phyloP scores from a whole-genome alignment of 2,797 vertebrate species.

The Falco peregrinus region DNA sequence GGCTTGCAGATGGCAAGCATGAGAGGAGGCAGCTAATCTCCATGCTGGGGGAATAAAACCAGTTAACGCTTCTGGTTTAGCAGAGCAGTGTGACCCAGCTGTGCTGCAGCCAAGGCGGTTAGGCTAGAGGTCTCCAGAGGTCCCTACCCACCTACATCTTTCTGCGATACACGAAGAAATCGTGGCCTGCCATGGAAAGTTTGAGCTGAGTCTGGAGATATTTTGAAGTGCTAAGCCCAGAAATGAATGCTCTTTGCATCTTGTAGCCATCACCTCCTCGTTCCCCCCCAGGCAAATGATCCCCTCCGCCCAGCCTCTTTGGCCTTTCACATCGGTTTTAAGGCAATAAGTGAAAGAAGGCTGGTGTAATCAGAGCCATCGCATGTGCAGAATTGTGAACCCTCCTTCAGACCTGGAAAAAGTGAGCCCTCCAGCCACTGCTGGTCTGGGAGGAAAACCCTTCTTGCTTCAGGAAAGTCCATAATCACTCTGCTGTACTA shows the following conservation, averaged over 20 bases:
- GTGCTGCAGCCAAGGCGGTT: not conserved
- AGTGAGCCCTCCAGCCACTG: not conserved
- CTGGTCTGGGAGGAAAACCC: not conserved
- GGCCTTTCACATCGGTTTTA: not conserved
- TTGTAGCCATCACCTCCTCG: not conserved
- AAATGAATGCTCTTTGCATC: not conserved
- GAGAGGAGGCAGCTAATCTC: not conserved
- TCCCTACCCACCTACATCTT: not conserved
- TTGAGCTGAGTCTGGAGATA: not conserved
- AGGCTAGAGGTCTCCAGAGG: not conserved
- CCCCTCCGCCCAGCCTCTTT: not conserved
- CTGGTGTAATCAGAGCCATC: not conserved
- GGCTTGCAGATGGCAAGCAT: not conserved
- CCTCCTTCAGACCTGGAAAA: not conserved
- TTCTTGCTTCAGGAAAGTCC: not conserved
- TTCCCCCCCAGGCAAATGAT: constrained; percentile 13
- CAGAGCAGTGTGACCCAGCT: not conserved
- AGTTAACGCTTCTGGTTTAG: not conserved
- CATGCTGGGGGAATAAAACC: not conserved
- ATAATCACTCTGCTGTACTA: not conserved
- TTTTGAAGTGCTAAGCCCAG: not conserved
- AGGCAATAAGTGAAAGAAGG: not conserved
- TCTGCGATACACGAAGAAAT: accelerated
- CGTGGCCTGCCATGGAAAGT: not conserved
- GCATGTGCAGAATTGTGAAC: accelerated